A percentile compares a stretch with the other conserved stretches of the same genome.
These are phyloP conservation scores for Carassius gibelio DNA, from an alignment of 2,113 vertebrate genomes.

Conservation along the genomic window DNA sequence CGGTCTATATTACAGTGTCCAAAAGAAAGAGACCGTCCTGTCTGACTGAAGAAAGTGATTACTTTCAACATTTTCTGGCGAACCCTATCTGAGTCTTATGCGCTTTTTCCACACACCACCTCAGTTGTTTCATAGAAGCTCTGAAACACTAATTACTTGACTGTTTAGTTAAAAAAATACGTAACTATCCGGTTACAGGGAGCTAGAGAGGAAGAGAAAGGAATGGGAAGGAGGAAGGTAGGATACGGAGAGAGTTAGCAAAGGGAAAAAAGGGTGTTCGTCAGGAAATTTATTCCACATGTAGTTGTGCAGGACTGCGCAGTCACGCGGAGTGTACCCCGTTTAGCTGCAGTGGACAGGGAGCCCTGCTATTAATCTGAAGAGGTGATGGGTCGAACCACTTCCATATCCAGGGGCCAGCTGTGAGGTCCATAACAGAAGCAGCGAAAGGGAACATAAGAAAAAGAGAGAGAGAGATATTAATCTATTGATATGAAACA, in stretches of 20 bases:
- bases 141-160: slow-evolving; percentile 28
- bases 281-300: slow-evolving; percentile 61
- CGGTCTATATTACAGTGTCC: slow-evolving; percentile 15
- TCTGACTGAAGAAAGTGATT: slow-evolving; percentile 23
- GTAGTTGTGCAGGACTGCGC: slow-evolving; percentile 43
- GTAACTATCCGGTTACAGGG: slow-evolving; percentile 4
- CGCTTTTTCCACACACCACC: slow-evolving; percentile 14
- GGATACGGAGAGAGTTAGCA: slow-evolving; percentile 10
- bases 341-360: slow-evolving; percentile 33
- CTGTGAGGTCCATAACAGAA: slow-evolving; percentile 38
- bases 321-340: slow-evolving; percentile 32
- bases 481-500: neutral
- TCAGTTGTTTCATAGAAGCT: slow-evolving; percentile 27
- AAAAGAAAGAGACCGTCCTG: slow-evolving; percentile 15
- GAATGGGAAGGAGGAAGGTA: neutral
- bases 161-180: slow-evolving; percentile 18
- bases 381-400: slow-evolving; percentile 41
- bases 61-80: slow-evolving; percentile 33
- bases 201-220: neutral
- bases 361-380: slow-evolving; percentile 45
- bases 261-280: slow-evolving; percentile 48
- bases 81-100: slow-evolving; percentile 9
- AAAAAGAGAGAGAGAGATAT: neutral
- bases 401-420: slow-evolving; percentile 40
- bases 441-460: neutral